Conservation (phyloP, 2,113 vertebrate genomes). For the Grammomys surdaster region DNA sequence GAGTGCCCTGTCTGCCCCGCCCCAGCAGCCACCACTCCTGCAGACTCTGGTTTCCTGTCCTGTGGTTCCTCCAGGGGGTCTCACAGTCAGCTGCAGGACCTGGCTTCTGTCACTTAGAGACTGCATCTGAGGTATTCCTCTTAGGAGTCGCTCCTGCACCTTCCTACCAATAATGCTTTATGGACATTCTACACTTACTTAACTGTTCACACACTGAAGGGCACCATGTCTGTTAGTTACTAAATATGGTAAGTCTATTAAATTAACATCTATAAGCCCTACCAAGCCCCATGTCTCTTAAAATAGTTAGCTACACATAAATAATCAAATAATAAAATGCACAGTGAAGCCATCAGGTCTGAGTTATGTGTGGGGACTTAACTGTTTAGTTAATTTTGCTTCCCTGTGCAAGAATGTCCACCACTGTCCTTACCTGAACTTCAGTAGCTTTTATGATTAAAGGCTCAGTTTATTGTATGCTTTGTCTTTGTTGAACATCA, state of each 20-base stretch:
- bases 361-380: not conserved
- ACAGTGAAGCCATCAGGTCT: not conserved
- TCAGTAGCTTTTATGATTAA: not conserved
- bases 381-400: not conserved
- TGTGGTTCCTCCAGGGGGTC: not conserved
- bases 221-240: not conserved
- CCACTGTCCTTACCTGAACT: not conserved
- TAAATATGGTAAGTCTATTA: not conserved
- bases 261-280: not conserved
- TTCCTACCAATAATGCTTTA: not conserved
- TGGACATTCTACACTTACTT: not conserved
- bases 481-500: not conserved
- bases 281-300: not conserved
- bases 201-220: not conserved
- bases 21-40: no score
- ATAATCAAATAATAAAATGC: not conserved
- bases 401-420: no score
- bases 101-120: not conserved
- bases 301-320: not conserved
- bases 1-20: not conserved
- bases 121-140: not conserved
- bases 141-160: not conserved
- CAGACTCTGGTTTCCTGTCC: not conserved
- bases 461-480: not conserved
- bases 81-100: not conserved